These are phyloP conservation scores for Spatula clypeata DNA, from an alignment of 2,797 vertebrate species.

Conservation along the genomic window DNA sequence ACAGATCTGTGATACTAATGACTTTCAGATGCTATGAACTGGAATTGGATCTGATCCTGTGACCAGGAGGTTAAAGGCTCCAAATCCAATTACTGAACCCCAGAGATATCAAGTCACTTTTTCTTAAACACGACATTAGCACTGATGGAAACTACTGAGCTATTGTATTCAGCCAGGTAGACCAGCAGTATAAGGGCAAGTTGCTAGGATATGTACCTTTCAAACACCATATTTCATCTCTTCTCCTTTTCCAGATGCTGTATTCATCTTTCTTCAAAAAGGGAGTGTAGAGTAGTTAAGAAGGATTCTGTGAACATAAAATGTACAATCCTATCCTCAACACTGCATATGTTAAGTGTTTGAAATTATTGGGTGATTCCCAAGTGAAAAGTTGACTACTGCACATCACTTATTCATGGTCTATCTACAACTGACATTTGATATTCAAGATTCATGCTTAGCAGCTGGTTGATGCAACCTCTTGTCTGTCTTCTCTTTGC, in stretches of 20 bases:
- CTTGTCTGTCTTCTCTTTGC: not conserved
- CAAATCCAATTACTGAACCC: conserved; percentile 50
- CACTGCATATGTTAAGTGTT: not conserved
- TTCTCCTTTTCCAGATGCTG: not conserved
- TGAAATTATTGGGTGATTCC: conserved; percentile 11
- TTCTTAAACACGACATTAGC: not conserved
- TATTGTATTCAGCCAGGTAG: not conserved
- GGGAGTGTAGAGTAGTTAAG: not conserved
- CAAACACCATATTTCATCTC: not conserved
- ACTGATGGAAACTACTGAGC: not conserved
- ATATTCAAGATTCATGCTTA: not conserved
- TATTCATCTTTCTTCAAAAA: conserved; percentile 7
- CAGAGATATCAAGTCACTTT: conserved; percentile 37
- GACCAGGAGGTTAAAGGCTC: conserved; percentile 54
- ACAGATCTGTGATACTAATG: not conserved
- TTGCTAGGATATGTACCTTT: conserved; percentile 21
- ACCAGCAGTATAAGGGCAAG: not conserved
- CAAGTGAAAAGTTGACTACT: not conserved
- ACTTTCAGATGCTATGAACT: conserved; percentile 33
- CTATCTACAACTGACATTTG: not conserved
- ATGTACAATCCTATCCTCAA: not conserved
- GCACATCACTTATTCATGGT: not conserved
- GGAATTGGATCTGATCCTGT: conserved; percentile 7
- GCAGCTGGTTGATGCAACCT: not conserved
- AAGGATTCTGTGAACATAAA: not conserved